These are phyloP conservation scores for Eustalomyia histrio DNA, from an alignment of 2,888 invertebrate species.

Conservation along the genomic window DNA sequence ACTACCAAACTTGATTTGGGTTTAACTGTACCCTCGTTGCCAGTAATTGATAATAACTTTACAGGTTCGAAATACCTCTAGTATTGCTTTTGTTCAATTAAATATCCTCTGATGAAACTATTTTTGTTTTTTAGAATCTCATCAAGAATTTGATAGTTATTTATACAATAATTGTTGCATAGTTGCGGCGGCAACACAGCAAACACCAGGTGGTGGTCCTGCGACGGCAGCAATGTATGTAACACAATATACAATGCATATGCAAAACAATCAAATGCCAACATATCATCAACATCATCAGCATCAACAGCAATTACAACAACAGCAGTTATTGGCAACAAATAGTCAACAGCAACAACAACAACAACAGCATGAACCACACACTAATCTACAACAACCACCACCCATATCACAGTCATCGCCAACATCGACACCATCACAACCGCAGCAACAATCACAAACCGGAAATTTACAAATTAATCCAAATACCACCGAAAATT, in stretches of 20 bases:
- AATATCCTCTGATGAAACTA: neutral
- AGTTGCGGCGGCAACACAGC: slow-evolving; percentile 52
- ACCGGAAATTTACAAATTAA: slow-evolving; percentile 75
- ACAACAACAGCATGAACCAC: slow-evolving; percentile 53
- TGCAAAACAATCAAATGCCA: slow-evolving; percentile 56
- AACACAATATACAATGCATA: slow-evolving; percentile 68
- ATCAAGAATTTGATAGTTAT: slow-evolving; percentile 86
- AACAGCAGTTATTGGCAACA: slow-evolving; percentile 38
- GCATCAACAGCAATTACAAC: slow-evolving; percentile 25
- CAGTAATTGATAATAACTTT: slow-evolving; percentile 87
- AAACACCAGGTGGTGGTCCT: slow-evolving; percentile 46
- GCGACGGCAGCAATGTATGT: slow-evolving; percentile 65
- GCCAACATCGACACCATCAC: slow-evolving; percentile 47
- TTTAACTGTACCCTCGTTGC: slow-evolving; percentile 85
- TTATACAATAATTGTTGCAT: slow-evolving; percentile 80
- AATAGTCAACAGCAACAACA: slow-evolving; percentile 55
- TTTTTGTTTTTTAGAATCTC: slow-evolving; percentile 81
- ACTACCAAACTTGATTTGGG: slow-evolving; percentile 88
- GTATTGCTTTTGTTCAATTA: neutral
- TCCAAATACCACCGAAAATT: slow-evolving; percentile 78
- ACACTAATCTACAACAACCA: slow-evolving; percentile 65
- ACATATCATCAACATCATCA: slow-evolving; percentile 49
- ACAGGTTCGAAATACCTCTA: slow-evolving; percentile 81
- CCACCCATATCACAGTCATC: slow-evolving; percentile 60
- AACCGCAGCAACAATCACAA: slow-evolving; percentile 61